phyloP scores from a whole-genome alignment of 2,113 vertebrate species.

The Notothenia coriiceps region DNA sequence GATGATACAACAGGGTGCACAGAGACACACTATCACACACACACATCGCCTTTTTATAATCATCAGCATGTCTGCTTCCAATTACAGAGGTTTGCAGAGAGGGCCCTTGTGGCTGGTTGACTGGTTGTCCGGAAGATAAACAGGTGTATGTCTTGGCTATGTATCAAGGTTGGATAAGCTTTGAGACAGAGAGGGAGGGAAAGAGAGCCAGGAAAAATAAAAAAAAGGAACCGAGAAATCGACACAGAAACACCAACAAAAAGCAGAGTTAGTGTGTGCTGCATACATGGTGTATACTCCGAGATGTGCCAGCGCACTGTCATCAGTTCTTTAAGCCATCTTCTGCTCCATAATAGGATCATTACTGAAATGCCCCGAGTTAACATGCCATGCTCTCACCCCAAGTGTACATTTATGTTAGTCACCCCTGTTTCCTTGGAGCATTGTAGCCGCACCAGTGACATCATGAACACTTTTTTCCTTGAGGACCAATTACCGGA shows the following conservation, averaged over 20 bases:
- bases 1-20: not conserved
- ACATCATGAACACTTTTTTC: conserved; percentile 61
- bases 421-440: conserved; percentile 63
- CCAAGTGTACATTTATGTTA: conserved; percentile 78
- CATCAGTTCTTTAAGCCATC: conserved; percentile 74
- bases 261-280: conserved; percentile 51
- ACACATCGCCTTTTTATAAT: conserved; percentile 56
- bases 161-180: conserved; percentile 75
- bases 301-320: conserved; percentile 66
- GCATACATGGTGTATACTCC: conserved; percentile 58
- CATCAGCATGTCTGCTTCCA: conserved; percentile 72
- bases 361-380: conserved; percentile 80
- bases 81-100: conserved; percentile 71
- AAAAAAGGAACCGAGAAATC: conserved; percentile 39
- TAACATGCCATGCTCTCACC: conserved; percentile 77
- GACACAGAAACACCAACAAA: conserved; percentile 57
- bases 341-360: conserved; percentile 76
- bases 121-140: conserved; percentile 72
- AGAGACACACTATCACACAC: conserved; percentile 11
- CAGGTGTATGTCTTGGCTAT: conserved; percentile 75
- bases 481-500: conserved; percentile 79
- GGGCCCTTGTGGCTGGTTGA: conserved; percentile 70
- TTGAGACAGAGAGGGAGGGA: conserved; percentile 31
- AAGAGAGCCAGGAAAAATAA: conserved; percentile 12
- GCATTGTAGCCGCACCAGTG: conserved; percentile 55